Base-by-base conservation (phyloP, 1,140 invertebrate species). In the Drosophila kurseongensis region DNA sequence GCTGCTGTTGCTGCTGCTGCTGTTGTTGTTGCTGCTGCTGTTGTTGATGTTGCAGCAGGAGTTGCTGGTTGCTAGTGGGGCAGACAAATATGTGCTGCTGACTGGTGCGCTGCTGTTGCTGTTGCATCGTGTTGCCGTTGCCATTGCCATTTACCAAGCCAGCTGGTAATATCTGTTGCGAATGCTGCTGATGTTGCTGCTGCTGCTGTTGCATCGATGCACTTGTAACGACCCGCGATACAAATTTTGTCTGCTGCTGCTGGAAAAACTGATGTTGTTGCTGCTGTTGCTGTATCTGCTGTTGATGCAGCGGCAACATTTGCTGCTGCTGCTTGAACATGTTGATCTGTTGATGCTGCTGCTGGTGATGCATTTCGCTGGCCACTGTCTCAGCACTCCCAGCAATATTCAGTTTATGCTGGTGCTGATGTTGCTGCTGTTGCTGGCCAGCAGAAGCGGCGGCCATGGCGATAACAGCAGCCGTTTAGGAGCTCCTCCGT, bases 361-460 rank as follows among this genome's bases (percentile, higher is more conserved):
- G 81, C 23, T 81, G 86, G 16, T 76, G 77, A 50, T 86, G 75
- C 75, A 75, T 78, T 45, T 75, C 90, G 63, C 58, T 76, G 67
- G 57, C 62, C 65, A 69, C 48, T 57, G 75, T 75, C 59, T 82
- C 81, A 75, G 73, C 82, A 74, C 60, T 78, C 58, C 80, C 74
- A 79, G 73, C 67, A 72, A 85, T 76, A 69, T 91, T 90, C 48
- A 90, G 44, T 65, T 91, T 90, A 59, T 91, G 82, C 52, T 89
- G 86, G 38, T 85, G 81, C 58, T 80, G 81, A 27, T 83, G 81
- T 45, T 85, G 81, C 50, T 86, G 72, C 75, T 83, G 89, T 55
- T 90, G 82, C 72, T 83, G 91, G 42, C 91, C 91, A 79, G 91
- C 91, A 62, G 91, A 92, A 59, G 91, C 74, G 55, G 91, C 91